A percentile compares a stretch with the other conserved stretches of the same genome.
phyloP scores from a whole-genome alignment of 2,797 vertebrate genomes.

The Enoplosus armatus region DNA sequence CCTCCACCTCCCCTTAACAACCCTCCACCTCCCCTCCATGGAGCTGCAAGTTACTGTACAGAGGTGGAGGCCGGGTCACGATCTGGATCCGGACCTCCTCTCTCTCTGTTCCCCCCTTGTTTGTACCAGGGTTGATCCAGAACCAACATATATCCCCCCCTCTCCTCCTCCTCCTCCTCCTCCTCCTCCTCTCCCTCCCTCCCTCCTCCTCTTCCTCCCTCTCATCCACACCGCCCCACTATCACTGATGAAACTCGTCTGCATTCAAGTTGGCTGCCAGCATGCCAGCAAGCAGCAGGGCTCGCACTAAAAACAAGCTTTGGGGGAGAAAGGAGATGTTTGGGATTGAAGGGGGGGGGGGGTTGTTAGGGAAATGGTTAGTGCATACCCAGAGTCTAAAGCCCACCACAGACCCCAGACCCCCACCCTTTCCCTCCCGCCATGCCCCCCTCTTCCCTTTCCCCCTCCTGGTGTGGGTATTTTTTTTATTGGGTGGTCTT shows the following conservation, averaged over 20 bases:
- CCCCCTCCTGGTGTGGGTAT: conserved; percentile 27
- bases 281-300: conserved; percentile 75
- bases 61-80: conserved; percentile 93
- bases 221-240: conserved; percentile 60
- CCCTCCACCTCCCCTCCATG: conserved; percentile 54
- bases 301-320: conserved; percentile 52
- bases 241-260: conserved; percentile 74
- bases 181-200: not conserved
- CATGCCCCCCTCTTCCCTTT: not conserved
- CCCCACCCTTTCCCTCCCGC: not conserved
- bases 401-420: conserved; percentile 15
- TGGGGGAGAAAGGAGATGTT: conserved; percentile 49
- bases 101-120: conserved; percentile 56
- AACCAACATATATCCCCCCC: conserved; percentile 40
- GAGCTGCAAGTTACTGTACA: conserved; percentile 91
- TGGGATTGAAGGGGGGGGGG: conserved; percentile 19
- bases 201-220: conserved; percentile 9
- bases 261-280: conserved; percentile 88
- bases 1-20: conserved; percentile 5
- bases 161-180: not conserved
- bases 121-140: conserved; percentile 64
- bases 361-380: conserved; percentile 53
- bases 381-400: conserved; percentile 33
- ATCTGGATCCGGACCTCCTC: conserved; percentile 87
- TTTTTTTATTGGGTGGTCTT: conserved; percentile 72